These are phyloP conservation scores for Baccha elongata DNA, from an alignment of 2,888 invertebrate genomes.

Conservation along the genomic window DNA sequence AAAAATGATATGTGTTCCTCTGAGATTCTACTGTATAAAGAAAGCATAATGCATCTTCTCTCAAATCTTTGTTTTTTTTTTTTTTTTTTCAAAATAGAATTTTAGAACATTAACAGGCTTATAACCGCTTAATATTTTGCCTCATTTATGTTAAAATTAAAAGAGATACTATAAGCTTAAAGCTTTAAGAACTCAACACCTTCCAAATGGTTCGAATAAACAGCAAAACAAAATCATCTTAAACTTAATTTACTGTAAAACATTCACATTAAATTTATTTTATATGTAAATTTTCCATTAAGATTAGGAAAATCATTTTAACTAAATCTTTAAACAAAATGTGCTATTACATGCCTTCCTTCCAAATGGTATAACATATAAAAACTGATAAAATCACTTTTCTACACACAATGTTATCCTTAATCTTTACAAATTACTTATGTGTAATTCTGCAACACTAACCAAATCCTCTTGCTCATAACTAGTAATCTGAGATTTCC, in stretches of 20 bases:
- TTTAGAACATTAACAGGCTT: too few relatives aligned
- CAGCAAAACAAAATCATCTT: neutral
- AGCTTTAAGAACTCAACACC: too few relatives aligned
- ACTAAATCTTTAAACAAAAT: neutral
- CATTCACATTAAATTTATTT: neutral
- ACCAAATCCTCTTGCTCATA: conserved; percentile 1
- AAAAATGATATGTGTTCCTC: too few relatives aligned
- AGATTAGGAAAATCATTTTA: conserved; percentile 11
- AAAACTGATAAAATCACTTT: conserved; percentile 3
- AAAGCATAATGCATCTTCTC: too few relatives aligned
- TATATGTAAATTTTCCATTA: neutral
- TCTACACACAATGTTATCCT: neutral
- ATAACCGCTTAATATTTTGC: too few relatives aligned
- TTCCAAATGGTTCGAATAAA: neutral
- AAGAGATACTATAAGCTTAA: too few relatives aligned
- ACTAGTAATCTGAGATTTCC: conserved; percentile 2
- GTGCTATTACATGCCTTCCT: neutral
- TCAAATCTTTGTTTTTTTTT: neutral
- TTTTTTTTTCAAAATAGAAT: too few relatives aligned
- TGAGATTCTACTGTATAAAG: too few relatives aligned
- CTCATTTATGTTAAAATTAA: too few relatives aligned
- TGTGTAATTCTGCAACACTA: conserved; percentile 15
- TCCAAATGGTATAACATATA: neutral
- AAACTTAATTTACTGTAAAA: neutral
- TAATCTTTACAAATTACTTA: conserved; percentile 9